Evolutionary conservation across 2,113 vertebrate species (phyloP).

Genomic region (Meriones unguiculatus): DNA sequence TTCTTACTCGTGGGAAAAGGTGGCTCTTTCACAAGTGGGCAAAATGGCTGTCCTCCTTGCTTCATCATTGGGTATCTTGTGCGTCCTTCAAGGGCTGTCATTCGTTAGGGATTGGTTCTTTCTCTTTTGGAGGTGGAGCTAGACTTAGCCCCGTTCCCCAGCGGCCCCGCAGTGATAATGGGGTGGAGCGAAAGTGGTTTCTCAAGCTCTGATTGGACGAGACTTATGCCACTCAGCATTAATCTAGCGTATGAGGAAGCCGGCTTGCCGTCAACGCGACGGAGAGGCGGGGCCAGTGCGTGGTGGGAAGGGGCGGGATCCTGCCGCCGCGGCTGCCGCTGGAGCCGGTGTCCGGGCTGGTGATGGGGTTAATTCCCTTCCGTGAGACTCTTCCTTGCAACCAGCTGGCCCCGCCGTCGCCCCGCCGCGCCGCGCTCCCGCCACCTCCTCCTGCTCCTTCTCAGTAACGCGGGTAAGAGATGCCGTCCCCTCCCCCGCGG

Average conservation of each 20-base stretch:
- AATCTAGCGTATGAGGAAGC: slow-evolving; percentile 51
- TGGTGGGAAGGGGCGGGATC: slow-evolving; percentile 82
- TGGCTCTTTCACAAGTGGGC: slow-evolving; percentile 78
- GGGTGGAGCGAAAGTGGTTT: slow-evolving; percentile 59
- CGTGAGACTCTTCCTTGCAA: slow-evolving; percentile 77
- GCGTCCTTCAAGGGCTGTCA: slow-evolving; percentile 71
- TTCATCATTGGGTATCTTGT: slow-evolving; percentile 68
- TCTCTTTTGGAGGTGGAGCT: slow-evolving; percentile 64
- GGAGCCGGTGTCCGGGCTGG: slow-evolving; percentile 84
- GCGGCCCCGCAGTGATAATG: slow-evolving; percentile 15
- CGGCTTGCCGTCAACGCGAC: background rate
- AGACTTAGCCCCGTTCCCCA: slow-evolving; percentile 55
- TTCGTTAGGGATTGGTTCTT: slow-evolving; percentile 74
- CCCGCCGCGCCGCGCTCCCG: slow-evolving; percentile 73
- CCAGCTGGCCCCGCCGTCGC: slow-evolving; percentile 80
- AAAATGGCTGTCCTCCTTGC: slow-evolving; percentile 78
- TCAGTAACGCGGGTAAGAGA: slow-evolving; percentile 84
- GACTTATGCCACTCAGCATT: background rate
- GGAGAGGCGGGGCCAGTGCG: slow-evolving; percentile 73
- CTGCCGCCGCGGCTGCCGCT: slow-evolving; percentile 79
- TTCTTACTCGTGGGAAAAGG: slow-evolving; percentile 81
- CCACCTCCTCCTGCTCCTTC: slow-evolving; percentile 70
- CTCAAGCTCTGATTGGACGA: background rate
- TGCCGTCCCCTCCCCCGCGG: slow-evolving; percentile 56
- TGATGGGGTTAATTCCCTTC: slow-evolving; percentile 85